Conservation (phyloP, 2,113 vertebrate genomes). For the Ammodytes marinus region DNA sequence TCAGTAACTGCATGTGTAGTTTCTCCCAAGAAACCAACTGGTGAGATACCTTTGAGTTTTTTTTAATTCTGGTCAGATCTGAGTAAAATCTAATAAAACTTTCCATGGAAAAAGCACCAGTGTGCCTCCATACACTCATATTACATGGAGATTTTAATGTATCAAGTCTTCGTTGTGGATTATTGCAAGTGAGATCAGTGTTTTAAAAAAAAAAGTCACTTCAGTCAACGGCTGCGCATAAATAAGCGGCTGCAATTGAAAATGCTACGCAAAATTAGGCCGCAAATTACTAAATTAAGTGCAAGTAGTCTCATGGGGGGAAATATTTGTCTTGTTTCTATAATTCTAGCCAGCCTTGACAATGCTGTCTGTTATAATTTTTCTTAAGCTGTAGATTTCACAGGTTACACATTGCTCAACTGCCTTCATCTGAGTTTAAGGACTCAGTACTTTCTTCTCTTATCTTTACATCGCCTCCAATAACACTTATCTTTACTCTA, state of each 20-base stretch:
- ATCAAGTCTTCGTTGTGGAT: not conserved
- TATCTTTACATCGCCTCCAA: not conserved
- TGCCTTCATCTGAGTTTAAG: conserved; percentile 8
- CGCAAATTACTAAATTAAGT: not conserved
- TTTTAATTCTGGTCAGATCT: too few species aligned
- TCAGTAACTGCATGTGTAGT: not conserved
- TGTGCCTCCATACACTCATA: not conserved
- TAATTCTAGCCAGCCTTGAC: not conserved
- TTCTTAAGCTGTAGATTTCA: conserved; percentile 29
- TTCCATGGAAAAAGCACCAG: not conserved
- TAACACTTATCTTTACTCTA: not conserved
- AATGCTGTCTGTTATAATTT: conserved; percentile 22
- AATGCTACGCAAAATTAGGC: not conserved
- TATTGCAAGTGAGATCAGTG: not conserved
- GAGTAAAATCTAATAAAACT: not conserved
- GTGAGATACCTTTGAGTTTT: not conserved
- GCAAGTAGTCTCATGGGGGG: not conserved
- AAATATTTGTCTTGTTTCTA: not conserved
- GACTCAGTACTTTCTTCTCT: conserved; percentile 1
- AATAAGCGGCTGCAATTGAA: not conserved
- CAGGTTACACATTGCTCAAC: conserved; percentile 6
- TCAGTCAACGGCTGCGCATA: not conserved
- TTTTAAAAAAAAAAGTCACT: not conserved
- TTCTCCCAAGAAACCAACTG: not conserved
- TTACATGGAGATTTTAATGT: not conserved